Percentiles rank a stretch among this genome's conserved stretches.
Conservation (phyloP, 2,797 vertebrate genomes). For the Acanthiza pusilla region DNA sequence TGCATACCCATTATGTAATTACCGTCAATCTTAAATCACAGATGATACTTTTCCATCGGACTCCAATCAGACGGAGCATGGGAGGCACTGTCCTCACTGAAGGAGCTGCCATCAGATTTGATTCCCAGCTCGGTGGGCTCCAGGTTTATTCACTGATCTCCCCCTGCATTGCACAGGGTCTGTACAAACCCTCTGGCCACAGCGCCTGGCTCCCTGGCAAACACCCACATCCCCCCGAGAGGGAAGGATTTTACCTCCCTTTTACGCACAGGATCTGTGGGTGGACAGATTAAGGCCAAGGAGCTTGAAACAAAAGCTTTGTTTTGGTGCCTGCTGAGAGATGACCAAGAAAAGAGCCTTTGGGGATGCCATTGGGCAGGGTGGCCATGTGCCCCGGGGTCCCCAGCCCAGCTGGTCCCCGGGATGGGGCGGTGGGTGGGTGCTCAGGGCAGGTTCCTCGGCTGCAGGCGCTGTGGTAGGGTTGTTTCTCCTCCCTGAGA, state of each 20-base stretch:
- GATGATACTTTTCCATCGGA: background rate
- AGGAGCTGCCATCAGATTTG: background rate
- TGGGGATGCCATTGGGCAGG: background rate
- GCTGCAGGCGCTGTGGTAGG: background rate
- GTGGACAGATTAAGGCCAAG: background rate
- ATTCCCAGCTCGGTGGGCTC: background rate
- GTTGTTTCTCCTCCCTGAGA: background rate
- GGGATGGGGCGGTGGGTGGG: background rate
- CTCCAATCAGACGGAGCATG: rapidly evolving
- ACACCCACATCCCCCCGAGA: background rate
- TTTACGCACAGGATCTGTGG: background rate
- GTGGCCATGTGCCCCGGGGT: rapidly evolving
- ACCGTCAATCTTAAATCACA: conserved; percentile 16
- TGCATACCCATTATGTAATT: conserved; percentile 51
- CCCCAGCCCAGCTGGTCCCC: background rate
- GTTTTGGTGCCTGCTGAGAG: background rate
- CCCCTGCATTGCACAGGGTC: background rate
- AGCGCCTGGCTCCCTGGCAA: background rate
- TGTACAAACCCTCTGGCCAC: background rate
- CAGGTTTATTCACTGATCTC: background rate
- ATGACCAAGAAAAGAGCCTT: background rate
- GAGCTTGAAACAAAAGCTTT: background rate
- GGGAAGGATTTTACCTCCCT: background rate
- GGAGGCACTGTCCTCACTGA: background rate
- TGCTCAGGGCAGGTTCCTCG: background rate